Conservation (phyloP, 1,140 invertebrate species). For the Sarcophaga bullata region DNA sequence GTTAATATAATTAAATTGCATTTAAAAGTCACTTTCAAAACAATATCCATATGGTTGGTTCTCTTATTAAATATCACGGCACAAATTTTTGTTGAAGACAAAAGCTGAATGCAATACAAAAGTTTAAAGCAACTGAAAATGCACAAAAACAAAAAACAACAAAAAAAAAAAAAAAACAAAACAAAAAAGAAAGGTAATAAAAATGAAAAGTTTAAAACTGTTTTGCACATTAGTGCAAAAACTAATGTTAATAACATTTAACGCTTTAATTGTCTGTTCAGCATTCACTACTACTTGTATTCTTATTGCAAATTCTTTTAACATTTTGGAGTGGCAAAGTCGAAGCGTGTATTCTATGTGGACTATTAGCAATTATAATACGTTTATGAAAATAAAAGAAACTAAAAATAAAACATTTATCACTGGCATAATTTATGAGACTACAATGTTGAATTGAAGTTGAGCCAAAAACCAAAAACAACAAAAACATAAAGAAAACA, state of each 20-base stretch:
- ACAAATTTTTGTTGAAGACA: too few relatives aligned
- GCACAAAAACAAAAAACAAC: too few relatives aligned
- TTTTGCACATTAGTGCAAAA: constrained; percentile 28
- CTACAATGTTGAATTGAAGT: constrained; percentile 19
- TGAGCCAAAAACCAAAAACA: not conserved
- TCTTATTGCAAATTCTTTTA: not conserved
- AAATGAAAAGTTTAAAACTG: not conserved
- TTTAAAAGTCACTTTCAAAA: not conserved
- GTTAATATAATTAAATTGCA: constrained; percentile 6
- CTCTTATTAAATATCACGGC: too few relatives aligned
- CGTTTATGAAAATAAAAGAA: constrained; percentile 9
- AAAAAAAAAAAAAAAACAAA: not conserved
- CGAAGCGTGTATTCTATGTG: not conserved
- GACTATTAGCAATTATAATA: constrained; percentile 32
- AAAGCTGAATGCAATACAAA: too few relatives aligned
- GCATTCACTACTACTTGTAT: not conserved
- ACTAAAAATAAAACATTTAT: constrained; percentile 30
- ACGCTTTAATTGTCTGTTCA: constrained; percentile 30
- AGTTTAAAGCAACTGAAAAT: too few relatives aligned
- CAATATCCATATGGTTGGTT: not conserved
- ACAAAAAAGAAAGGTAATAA: not conserved
- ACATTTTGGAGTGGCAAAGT: not conserved
- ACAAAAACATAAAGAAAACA: not conserved
- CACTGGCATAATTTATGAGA: constrained; percentile 36
- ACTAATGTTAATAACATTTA: constrained; percentile 31